Conservation (phyloP, 1,140 invertebrate species). For the Diorhabda elongata region DNA sequence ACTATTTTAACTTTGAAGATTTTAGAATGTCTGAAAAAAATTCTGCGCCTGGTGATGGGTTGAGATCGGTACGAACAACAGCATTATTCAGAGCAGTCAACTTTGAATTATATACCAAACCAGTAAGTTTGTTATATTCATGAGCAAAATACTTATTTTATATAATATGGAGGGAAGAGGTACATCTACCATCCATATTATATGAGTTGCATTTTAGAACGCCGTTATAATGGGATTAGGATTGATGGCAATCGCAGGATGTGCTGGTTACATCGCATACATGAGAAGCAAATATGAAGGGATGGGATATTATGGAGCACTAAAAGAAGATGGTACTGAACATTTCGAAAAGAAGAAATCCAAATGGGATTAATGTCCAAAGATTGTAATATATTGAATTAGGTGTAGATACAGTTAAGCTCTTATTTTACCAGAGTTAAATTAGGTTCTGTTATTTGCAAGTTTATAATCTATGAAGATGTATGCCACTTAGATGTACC, state of each 20-base stretch:
- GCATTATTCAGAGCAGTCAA: conserved; percentile 70
- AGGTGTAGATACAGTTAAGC: too few relatives aligned
- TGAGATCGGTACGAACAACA: conserved; percentile 66
- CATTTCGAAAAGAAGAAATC: conserved; percentile 71
- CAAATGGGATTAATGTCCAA: conserved; percentile 59
- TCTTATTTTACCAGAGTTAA: too few relatives aligned
- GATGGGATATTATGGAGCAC: conserved; percentile 72
- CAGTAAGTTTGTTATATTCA: conserved; percentile 55
- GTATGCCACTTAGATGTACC: too few relatives aligned
- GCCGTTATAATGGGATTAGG: conserved; percentile 74
- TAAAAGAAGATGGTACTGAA: conserved; percentile 68
- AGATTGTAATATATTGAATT: too few relatives aligned
- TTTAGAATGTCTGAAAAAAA: conserved; percentile 28
- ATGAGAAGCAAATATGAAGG: conserved; percentile 73
- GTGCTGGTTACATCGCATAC: conserved; percentile 69
- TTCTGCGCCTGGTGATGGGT: conserved; percentile 65
- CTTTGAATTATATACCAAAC: conserved; percentile 78
- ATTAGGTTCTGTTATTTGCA: too few relatives aligned
- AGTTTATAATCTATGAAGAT: too few relatives aligned
- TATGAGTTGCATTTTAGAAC: conserved; percentile 63
- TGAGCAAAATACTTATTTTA: neutral
- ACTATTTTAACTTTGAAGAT: conserved; percentile 6
- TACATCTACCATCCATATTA: neutral
- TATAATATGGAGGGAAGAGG: too few relatives aligned
- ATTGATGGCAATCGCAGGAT: conserved; percentile 58